Evolutionary conservation across 2,797 vertebrate species (phyloP).

Genomic region (Sebastes hopkinsi): DNA sequence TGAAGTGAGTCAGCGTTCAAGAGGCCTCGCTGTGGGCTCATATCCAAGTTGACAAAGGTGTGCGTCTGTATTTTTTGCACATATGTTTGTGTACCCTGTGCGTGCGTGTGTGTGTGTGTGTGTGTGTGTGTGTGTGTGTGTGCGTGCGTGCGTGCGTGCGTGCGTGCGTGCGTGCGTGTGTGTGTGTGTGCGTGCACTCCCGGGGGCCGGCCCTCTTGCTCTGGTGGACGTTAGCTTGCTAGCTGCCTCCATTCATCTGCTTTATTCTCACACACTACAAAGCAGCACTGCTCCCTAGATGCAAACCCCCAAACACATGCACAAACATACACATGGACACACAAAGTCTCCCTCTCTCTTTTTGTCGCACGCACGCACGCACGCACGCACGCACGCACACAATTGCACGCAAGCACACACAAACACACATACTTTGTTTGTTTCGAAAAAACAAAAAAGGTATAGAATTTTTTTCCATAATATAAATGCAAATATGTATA

Average conservation of each 20-base stretch:
- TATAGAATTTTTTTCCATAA: too few species aligned
- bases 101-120: not conserved
- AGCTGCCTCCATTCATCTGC: constrained; percentile 91
- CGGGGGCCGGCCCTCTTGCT: constrained; percentile 20
- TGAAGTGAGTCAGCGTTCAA: constrained; percentile 32
- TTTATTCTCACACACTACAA: constrained; percentile 91
- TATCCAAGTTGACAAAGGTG: constrained; percentile 41
- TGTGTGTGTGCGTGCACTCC: constrained; percentile 20
- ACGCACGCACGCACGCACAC: not conserved
- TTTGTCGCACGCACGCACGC: not conserved
- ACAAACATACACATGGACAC: not conserved
- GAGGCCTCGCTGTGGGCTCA: constrained; percentile 33
- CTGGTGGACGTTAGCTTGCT: constrained; percentile 74
- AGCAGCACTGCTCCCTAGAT: constrained; percentile 86
- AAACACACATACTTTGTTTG: too few species aligned
- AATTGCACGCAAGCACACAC: not conserved
- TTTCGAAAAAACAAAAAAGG: too few species aligned
- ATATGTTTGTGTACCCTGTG: not conserved
- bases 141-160: not conserved
- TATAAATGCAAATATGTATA: too few species aligned
- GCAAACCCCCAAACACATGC: constrained; percentile 49
- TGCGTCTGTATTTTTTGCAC: not conserved
- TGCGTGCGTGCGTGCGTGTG: not conserved
- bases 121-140: not conserved
- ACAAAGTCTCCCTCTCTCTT: not conserved